A percentile compares a stretch with the other conserved stretches of the same genome.
phyloP scores from a whole-genome alignment of 2,113 vertebrate species.

The Odocoileus virginianus region DNA sequence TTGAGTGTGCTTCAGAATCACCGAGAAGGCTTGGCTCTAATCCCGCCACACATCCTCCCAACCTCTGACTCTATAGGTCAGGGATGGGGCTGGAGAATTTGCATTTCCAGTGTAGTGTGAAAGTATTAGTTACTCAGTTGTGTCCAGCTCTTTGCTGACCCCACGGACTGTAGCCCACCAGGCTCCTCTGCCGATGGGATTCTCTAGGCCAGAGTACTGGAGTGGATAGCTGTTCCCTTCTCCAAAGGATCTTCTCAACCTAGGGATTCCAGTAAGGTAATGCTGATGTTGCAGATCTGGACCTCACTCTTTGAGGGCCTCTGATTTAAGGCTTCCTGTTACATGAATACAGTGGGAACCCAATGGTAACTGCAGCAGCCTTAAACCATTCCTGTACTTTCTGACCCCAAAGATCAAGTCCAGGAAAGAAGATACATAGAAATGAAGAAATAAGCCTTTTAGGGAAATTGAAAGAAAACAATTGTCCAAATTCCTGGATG shows the following conservation, averaged over 20 bases:
- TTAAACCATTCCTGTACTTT: neutral
- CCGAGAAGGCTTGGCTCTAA: neutral
- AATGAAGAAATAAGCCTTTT: neutral
- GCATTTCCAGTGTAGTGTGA: neutral
- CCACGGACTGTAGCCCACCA: neutral
- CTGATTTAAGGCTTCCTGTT: conserved; percentile 10
- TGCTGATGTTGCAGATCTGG: neutral
- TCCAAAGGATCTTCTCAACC: neutral
- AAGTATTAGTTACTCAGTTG: neutral
- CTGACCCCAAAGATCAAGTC: neutral
- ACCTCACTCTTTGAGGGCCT: neutral
- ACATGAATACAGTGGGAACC: neutral
- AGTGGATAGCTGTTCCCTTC: neutral
- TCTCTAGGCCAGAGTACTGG: neutral
- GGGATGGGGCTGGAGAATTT: neutral
- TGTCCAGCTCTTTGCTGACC: neutral
- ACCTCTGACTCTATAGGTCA: neutral
- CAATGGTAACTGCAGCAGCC: neutral
- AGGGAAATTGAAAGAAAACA: neutral
- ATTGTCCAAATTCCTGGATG: neutral
- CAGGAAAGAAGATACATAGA: conserved; percentile 15
- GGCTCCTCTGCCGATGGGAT: neutral
- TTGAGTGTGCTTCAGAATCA: neutral
- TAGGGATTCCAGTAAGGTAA: neutral
- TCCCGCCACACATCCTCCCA: neutral